phyloP scores from a whole-genome alignment of 1,140 invertebrate species.

The Adelges cooleyi region DNA sequence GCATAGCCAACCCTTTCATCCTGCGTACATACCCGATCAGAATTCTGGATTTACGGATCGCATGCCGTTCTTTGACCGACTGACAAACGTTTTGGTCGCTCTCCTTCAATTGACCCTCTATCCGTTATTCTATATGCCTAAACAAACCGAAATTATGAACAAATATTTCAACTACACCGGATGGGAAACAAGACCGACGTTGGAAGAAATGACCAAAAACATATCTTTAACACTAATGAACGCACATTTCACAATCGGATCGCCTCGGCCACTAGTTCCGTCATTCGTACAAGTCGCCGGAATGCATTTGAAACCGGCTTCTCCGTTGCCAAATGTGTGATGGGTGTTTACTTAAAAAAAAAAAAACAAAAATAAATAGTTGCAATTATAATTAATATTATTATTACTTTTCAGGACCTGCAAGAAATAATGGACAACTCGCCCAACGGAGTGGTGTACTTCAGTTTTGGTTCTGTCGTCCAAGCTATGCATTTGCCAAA shows the following conservation, averaged over 20 bases:
- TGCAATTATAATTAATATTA: too few relatives aligned
- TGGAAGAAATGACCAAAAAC: constrained; percentile 31
- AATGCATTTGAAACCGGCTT: constrained; percentile 40
- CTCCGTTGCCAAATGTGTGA: constrained; percentile 33
- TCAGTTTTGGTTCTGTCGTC: constrained; percentile 33
- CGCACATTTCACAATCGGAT: constrained; percentile 33
- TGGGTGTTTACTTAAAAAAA: too few relatives aligned
- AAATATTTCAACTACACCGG: constrained; percentile 32
- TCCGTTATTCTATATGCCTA: constrained; percentile 32
- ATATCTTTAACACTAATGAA: constrained; percentile 33
- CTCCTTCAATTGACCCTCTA: neutral
- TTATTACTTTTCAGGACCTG: constrained; percentile 12
- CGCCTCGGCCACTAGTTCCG: constrained; percentile 40
- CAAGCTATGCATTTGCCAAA: constrained; percentile 33
- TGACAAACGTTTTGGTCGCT: neutral
- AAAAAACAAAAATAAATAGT: too few relatives aligned
- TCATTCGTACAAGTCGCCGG: constrained; percentile 49
- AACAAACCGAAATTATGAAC: constrained; percentile 29
- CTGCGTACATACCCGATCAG: constrained; percentile 43
- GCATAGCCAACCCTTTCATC: constrained; percentile 26
- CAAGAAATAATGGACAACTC: constrained; percentile 32
- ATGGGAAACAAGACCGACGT: constrained; percentile 29
- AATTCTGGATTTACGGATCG: constrained; percentile 11
- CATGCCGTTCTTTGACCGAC: neutral
- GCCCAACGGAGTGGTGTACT: constrained; percentile 33